Evolutionary conservation across 2,888 invertebrate genomes (phyloP).

Genomic region (Monoplex corrugatus): DNA sequence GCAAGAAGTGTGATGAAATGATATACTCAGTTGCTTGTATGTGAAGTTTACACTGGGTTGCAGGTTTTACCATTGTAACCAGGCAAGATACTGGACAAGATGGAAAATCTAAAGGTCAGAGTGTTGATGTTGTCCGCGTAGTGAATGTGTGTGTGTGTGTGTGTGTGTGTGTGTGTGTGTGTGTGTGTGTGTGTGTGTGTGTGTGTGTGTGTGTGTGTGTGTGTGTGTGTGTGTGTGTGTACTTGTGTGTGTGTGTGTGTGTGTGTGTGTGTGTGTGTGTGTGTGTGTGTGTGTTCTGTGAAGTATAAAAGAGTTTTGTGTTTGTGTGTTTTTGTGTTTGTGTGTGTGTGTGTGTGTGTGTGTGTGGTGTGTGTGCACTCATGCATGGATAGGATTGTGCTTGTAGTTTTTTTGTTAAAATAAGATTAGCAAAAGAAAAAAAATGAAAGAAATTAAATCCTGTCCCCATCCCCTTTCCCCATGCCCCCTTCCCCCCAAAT

Average conservation of each 20-base stretch:
- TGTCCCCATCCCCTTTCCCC: too few relatives aligned
- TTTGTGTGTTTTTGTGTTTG: background rate
- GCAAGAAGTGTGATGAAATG: too few relatives aligned
- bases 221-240: background rate
- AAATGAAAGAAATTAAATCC: too few relatives aligned
- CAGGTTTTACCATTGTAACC: slow-evolving; percentile 65
- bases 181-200: slow-evolving; percentile 3
- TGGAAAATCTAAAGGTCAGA: slow-evolving; percentile 58
- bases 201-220: background rate
- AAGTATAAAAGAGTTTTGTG: background rate
- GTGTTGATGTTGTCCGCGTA: background rate
- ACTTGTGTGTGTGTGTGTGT: background rate
- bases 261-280: background rate
- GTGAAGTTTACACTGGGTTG: too few relatives aligned
- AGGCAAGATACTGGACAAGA: slow-evolving; percentile 57
- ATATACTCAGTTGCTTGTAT: too few relatives aligned
- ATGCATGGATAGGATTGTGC: too few relatives aligned
- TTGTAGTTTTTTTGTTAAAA: too few relatives aligned
- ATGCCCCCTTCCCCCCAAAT: too few relatives aligned
- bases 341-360: background rate
- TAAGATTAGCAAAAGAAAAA: too few relatives aligned
- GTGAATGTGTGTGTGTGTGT: background rate
- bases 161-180: background rate
- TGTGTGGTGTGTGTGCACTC: background rate
- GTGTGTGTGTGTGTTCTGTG: background rate